These are phyloP conservation scores for Cistogaster globosa DNA, from an alignment of 2,888 invertebrate genomes.

Conservation along the genomic window DNA sequence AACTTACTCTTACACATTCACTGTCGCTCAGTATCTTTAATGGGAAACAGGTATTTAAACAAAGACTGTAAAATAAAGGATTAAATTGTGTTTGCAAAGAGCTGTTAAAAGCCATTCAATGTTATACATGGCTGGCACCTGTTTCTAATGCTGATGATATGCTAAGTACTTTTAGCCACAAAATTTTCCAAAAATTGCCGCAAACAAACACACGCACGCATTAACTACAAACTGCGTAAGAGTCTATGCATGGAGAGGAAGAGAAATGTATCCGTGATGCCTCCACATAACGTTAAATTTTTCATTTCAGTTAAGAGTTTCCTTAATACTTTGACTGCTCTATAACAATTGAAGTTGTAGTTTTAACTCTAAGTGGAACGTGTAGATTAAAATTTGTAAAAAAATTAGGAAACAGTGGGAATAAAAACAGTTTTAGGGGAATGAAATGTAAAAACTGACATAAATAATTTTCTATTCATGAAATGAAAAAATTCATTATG, in stretches of 20 bases:
- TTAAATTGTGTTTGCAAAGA: constrained; percentile 63
- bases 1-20: not conserved
- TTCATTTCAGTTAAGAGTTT: constrained; percentile 1
- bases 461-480: too few relatives aligned
- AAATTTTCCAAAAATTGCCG: constrained; percentile 33
- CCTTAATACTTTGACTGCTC: not conserved
- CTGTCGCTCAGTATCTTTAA: not conserved
- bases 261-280: not conserved
- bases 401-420: constrained; percentile 21
- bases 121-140: constrained; percentile 58
- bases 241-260: not conserved
- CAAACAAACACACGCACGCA: not conserved
- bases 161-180: constrained; percentile 70
- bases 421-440: not conserved
- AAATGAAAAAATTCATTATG: too few relatives aligned
- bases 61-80: constrained; percentile 56
- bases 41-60: constrained; percentile 9
- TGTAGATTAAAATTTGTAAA: constrained; percentile 9
- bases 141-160: constrained; percentile 72
- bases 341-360: not conserved
- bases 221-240: not conserved
- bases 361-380: constrained; percentile 8
- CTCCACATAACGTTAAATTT: not conserved
- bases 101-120: constrained; percentile 63
- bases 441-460: too few relatives aligned